Conservation (phyloP, 2,797 vertebrate species). For the Ataeniobius toweri region DNA sequence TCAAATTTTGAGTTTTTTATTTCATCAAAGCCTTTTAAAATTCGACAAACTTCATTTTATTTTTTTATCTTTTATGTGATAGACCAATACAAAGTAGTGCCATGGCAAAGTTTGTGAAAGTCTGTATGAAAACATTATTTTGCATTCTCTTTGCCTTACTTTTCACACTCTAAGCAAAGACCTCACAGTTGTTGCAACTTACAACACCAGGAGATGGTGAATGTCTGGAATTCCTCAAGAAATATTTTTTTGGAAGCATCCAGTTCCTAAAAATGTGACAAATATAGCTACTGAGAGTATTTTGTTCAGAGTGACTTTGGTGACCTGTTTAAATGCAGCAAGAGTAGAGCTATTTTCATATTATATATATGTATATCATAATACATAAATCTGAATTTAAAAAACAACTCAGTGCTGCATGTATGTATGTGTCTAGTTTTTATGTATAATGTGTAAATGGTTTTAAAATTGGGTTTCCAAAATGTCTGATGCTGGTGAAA, state of each 20-base stretch:
- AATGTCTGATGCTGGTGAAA: too few relatives aligned
- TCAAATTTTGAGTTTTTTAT: neutral
- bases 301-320: neutral
- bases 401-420: too few relatives aligned
- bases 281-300: neutral
- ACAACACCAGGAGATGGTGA: neutral
- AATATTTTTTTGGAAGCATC: slow-evolving; percentile 13
- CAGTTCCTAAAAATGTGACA: neutral
- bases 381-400: too few relatives aligned
- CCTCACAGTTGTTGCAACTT: neutral
- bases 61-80: neutral
- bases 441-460: too few relatives aligned
- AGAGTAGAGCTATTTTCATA: neutral
- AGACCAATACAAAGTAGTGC: neutral
- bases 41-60: neutral
- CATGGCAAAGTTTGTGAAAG: neutral
- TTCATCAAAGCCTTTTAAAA: neutral
- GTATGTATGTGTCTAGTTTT: too few relatives aligned
- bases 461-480: too few relatives aligned
- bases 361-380: neutral
- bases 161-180: neutral
- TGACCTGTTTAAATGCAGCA: neutral
- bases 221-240: slow-evolving; percentile 19
- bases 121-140: neutral
- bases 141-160: neutral